Evolutionary conservation across 2,113 vertebrate genomes (phyloP), one percentile per base, ranked within the genome.

Genomic region (Junco hyemalis): DNA sequence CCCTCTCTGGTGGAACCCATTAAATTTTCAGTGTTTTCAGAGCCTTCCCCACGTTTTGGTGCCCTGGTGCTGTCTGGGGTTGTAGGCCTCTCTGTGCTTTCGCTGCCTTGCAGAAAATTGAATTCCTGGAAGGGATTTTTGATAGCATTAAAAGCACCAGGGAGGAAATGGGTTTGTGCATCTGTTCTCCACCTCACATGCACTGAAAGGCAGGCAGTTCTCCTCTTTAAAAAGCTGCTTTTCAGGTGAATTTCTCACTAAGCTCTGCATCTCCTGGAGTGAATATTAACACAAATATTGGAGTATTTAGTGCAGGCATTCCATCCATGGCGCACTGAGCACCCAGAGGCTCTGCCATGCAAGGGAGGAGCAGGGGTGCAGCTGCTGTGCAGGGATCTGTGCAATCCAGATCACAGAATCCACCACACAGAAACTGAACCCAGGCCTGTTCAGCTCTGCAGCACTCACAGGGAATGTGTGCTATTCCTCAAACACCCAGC

Each of bases 71-170:
- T 51, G 2, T 68, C 72, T 66, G 21, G 4, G 54, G 65, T 91
- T 78, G 79, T 64, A 56, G 73, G 29, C 60, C 19, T 90, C 56
- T 73, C 64, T 24, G 3, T 73, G 69, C 83, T 85, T 84, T 81
- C 61, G 51, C 21, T 57, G 74, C 29, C 74, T 91, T 66, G 88
- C 69, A 82, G 90, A 77, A 88, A 90, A 91, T 22, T 36, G 79
- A 68, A 84, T 95, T 89, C 56, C 81, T 91, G 38, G 60, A 81
- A 84, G 59, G 91, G 73, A n/a, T 93, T 93, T 92, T 35, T 90
- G 76, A 29, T 83, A 64, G 44, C 31, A 36, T 85, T 82, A 56
- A 94, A 88, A 93, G 66, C 47, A 77, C 47, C 70, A 59, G 54
- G 9, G 78, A 76, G 56, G 93, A 79, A 92, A 89, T 33, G 86